Conservation (phyloP, 2,113 vertebrate genomes). For the Anolis sagrei region DNA sequence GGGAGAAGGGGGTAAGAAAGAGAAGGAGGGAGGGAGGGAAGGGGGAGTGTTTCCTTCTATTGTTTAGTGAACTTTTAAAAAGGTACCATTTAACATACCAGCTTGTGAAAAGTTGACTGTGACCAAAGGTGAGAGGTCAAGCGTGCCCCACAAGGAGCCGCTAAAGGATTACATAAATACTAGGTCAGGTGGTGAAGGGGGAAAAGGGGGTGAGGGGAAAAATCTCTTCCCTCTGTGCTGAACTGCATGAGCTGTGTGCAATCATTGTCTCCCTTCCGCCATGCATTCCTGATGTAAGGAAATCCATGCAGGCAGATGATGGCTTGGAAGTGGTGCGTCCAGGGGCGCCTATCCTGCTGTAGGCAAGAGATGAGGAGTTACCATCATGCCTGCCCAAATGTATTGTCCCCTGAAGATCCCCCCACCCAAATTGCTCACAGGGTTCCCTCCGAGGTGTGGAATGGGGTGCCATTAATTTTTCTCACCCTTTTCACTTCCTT, state of each 20-base stretch:
- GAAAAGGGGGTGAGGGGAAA: not conserved
- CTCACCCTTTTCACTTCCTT: not conserved
- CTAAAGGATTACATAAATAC: constrained; percentile 19
- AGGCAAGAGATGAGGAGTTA: constrained; percentile 50
- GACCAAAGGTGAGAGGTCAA: constrained; percentile 69
- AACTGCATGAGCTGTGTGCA: constrained; percentile 55
- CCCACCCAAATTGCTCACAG: constrained; percentile 46
- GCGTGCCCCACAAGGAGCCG: constrained; percentile 42
- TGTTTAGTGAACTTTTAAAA: constrained; percentile 43
- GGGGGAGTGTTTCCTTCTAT: constrained; percentile 11
- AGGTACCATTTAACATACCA: constrained; percentile 1
- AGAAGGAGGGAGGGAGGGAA: not conserved
- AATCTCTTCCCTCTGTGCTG: constrained; percentile 35
- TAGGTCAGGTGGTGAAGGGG: constrained; percentile 4
- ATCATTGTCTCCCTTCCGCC: not conserved
- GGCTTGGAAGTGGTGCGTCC: constrained; percentile 58
- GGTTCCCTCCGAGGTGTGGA: constrained; percentile 34
- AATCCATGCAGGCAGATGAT: constrained; percentile 54
- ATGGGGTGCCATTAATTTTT: not conserved
- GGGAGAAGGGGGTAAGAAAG: not conserved
- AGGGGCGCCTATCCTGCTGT: constrained; percentile 32
- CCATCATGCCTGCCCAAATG: constrained; percentile 45
- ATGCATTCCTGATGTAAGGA: constrained; percentile 43
- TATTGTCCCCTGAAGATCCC: constrained; percentile 16
- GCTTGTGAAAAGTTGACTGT: constrained; percentile 47